Evolutionary conservation across 2,797 vertebrate species (phyloP).

Genomic region (Myripristis murdjan): DNA sequence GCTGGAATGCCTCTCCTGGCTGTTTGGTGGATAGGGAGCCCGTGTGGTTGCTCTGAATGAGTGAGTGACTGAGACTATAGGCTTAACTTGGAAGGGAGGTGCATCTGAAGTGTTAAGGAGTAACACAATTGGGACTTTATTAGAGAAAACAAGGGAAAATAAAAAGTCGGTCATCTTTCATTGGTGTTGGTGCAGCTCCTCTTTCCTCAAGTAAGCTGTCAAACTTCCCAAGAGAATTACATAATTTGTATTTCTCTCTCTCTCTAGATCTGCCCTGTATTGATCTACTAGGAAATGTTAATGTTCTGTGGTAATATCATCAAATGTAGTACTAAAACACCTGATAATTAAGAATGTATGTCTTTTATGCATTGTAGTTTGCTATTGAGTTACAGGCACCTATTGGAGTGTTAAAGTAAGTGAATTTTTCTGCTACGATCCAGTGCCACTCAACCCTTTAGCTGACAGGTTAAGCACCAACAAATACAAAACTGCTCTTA

Average conservation of each 20-base stretch:
- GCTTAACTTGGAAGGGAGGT: background rate
- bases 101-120: background rate
- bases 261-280: background rate
- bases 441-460: background rate
- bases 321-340: no score
- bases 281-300: background rate
- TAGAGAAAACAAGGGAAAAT: no score
- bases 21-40: constrained; percentile 45
- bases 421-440: no score
- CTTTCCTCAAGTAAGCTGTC: no score
- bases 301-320: background rate
- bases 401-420: no score
- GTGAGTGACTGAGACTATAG: constrained; percentile 40
- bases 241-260: no score
- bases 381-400: no score
- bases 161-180: no score
- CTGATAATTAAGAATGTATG: background rate
- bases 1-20: constrained; percentile 52
- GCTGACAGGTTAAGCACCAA: background rate
- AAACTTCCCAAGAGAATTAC: no score
- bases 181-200: no score
- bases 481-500: background rate
- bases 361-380: background rate
- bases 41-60: constrained; percentile 41
- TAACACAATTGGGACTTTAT: background rate